These are phyloP conservation scores for Nycticebus coucang DNA, from an alignment of 2,113 vertebrate species.

Conservation along the genomic window DNA sequence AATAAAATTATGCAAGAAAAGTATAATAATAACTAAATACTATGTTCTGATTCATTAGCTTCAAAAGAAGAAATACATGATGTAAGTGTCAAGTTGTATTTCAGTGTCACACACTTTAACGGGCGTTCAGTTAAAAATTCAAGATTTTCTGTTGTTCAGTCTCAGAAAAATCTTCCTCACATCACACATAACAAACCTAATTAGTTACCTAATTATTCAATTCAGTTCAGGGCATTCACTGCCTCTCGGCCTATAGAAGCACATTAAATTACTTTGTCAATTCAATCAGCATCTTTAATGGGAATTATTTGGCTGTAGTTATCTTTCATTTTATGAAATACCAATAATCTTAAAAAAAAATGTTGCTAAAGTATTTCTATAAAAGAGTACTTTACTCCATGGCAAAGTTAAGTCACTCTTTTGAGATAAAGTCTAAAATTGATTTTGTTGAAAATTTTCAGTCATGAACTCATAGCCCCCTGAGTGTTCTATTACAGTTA, in stretches of 20 bases:
- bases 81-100: neutral
- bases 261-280: constrained; percentile 21
- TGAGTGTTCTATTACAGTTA: neutral
- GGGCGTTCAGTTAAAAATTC: neutral
- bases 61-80: neutral
- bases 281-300: constrained; percentile 6
- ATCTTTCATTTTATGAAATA: constrained; percentile 14
- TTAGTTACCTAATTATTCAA: neutral
- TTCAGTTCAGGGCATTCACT: neutral
- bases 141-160: neutral
- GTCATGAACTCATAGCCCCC: neutral
- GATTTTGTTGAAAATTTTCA: neutral
- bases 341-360: neutral
- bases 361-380: constrained; percentile 14
- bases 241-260: neutral
- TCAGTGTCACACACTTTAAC: neutral
- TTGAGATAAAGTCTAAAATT: constrained; percentile 32
- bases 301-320: constrained; percentile 23
- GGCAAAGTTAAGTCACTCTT: constrained; percentile 12
- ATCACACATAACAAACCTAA: neutral
- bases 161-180: neutral
- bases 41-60: neutral
- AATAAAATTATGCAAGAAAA: neutral
- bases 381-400: constrained; percentile 29
- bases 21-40: neutral